A percentile compares a stretch with the other conserved stretches of the same genome.
Evolutionary conservation across 2,113 vertebrate species (phyloP).

Genomic region (Telmatochromis sp.): DNA sequence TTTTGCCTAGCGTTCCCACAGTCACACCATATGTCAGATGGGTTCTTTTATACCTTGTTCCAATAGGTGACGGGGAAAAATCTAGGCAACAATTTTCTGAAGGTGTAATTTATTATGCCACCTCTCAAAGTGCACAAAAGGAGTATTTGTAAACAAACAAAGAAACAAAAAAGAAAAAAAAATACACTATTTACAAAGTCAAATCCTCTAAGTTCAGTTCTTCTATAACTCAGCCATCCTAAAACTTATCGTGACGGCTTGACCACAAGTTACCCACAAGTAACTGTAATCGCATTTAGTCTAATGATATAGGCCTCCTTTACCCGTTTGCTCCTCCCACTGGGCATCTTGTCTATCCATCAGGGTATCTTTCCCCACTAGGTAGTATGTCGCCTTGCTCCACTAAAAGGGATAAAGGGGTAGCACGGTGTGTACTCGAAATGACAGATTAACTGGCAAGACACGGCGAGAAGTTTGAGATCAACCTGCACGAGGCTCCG

Average conservation of each 20-base stretch:
- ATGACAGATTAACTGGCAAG: neutral
- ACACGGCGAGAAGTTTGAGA: neutral
- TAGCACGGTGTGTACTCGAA: neutral
- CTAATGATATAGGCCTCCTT: neutral
- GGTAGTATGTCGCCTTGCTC: neutral
- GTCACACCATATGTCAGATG: neutral
- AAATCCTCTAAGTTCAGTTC: neutral
- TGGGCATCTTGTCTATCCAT: neutral
- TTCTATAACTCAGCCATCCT: neutral
- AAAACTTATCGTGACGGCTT: neutral
- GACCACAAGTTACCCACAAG: neutral
- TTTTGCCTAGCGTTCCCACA: neutral
- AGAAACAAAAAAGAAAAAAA: neutral
- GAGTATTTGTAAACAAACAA: neutral
- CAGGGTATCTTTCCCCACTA: neutral
- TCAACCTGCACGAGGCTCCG: neutral
- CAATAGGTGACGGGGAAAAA: neutral
- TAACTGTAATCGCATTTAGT: neutral
- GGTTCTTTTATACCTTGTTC: neutral
- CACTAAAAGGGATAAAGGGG: neutral
- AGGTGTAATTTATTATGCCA: neutral
- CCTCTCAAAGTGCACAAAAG: neutral
- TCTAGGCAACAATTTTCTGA: neutral
- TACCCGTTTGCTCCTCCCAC: neutral
- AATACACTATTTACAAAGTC: neutral